These are phyloP conservation scores for Arctocebus calabarensis DNA, from an alignment of 2,797 vertebrate genomes.

Conservation along the genomic window DNA sequence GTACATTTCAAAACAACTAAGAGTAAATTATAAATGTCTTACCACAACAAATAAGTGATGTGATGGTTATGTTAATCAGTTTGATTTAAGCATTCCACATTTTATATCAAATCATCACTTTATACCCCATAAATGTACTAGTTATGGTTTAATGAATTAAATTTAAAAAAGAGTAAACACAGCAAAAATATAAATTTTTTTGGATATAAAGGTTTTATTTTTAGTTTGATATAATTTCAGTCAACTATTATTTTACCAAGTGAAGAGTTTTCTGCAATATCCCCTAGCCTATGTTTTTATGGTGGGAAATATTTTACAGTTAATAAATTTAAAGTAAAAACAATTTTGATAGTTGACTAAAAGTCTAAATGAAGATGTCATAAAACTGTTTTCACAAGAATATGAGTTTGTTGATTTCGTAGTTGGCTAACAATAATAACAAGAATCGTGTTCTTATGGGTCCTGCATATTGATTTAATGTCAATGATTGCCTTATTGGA, in stretches of 20 bases:
- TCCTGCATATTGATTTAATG: constrained; percentile 52
- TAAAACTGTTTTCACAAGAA: constrained; percentile 61
- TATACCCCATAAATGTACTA: no score
- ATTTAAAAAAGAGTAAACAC: no score
- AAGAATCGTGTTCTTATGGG: not conserved
- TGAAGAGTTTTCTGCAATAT: constrained; percentile 14
- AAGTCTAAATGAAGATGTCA: constrained; percentile 52
- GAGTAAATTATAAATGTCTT: no score
- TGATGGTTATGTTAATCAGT: no score
- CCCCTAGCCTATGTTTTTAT: constrained; percentile 35
- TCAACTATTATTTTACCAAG: constrained; percentile 50
- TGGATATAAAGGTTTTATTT: constrained; percentile 10
- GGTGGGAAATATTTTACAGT: constrained; percentile 15
- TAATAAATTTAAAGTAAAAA: constrained; percentile 59
- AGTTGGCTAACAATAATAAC: constrained; percentile 1
- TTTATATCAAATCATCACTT: no score
- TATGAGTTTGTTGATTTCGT: constrained; percentile 38
- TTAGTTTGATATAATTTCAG: constrained; percentile 28
- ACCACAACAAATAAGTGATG: no score
- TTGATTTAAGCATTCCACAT: no score
- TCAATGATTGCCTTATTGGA: constrained; percentile 30
- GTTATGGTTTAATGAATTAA: no score
- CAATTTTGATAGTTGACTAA: constrained; percentile 49
- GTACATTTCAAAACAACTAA: no score
- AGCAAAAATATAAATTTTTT: not conserved